Conservation (phyloP, 1,140 invertebrate species). For the Panagrolaimus sp. region DNA sequence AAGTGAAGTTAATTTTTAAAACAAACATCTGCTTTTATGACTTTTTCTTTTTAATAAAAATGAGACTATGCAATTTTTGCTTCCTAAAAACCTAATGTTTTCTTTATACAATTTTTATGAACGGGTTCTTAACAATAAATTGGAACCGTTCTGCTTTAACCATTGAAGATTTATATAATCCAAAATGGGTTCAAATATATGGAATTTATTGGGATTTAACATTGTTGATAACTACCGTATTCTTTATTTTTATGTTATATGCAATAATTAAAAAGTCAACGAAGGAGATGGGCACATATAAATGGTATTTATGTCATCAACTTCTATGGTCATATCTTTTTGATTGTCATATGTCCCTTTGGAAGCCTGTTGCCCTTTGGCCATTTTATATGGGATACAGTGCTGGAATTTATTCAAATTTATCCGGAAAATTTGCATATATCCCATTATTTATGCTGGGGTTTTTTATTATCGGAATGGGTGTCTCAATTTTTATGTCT, state of each 20-base stretch:
- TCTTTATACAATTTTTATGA: no score
- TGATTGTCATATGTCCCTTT: constrained; percentile 5
- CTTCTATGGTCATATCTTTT: constrained; percentile 23
- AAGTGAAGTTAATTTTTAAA: no score
- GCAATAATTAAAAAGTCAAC: neutral
- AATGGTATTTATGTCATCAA: constrained; percentile 24
- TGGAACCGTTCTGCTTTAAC: neutral
- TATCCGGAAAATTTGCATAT: neutral
- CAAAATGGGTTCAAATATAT: neutral
- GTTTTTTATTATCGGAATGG: neutral
- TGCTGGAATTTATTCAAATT: constrained; percentile 12
- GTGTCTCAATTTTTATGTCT: neutral
- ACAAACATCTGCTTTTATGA: no score
- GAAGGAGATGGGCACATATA: constrained; percentile 6
- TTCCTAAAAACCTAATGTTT: no score
- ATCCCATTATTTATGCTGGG: neutral
- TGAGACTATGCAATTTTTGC: no score
- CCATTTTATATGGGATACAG: constrained; percentile 20
- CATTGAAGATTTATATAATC: neutral
- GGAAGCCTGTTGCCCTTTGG: constrained; percentile 18
- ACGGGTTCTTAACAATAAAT: no score
- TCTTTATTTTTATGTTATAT: constrained; percentile 2
- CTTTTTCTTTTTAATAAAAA: no score
- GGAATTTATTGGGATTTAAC: neutral
- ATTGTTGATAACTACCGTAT: neutral